Conservation (phyloP, 1,140 invertebrate species). For the Sweltsa coloradensis region DNA sequence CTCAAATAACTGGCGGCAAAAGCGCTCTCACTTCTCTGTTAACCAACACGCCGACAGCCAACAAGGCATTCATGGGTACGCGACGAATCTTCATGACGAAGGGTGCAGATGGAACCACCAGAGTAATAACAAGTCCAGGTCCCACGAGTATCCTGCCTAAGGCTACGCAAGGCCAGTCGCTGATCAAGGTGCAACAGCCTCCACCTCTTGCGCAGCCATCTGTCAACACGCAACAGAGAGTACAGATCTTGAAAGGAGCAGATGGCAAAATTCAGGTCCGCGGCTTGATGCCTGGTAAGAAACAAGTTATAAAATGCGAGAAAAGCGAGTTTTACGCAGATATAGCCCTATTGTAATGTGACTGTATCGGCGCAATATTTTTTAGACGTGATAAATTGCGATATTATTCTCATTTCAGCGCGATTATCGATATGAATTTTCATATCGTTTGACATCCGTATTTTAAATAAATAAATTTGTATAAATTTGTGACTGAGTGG, state of each 20-base stretch:
- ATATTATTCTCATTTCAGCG: no score
- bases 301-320: no score
- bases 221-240: constrained; percentile 54
- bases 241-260: constrained; percentile 79
- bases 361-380: no score
- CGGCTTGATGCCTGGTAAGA: constrained; percentile 62
- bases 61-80: constrained; percentile 53
- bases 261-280: constrained; percentile 87
- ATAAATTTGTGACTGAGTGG: no score
- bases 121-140: constrained; percentile 51
- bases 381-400: no score
- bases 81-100: constrained; percentile 71
- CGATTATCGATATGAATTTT: no score
- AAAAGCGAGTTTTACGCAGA: no score
- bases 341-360: no score
- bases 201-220: constrained; percentile 4
- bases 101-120: constrained; percentile 59
- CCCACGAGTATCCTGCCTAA: constrained; percentile 41
- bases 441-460: no score
- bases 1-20: constrained; percentile 35
- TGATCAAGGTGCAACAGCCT: constrained; percentile 32
- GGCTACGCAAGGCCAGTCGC: constrained; percentile 27
- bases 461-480: no score
- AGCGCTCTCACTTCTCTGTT: constrained; percentile 54
- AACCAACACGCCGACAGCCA: constrained; percentile 36